Percentiles rank a stretch among this genome's conserved stretches.
These are phyloP conservation scores for Tipula helvola DNA, from an alignment of 2,888 invertebrate species.

Conservation along the genomic window DNA sequence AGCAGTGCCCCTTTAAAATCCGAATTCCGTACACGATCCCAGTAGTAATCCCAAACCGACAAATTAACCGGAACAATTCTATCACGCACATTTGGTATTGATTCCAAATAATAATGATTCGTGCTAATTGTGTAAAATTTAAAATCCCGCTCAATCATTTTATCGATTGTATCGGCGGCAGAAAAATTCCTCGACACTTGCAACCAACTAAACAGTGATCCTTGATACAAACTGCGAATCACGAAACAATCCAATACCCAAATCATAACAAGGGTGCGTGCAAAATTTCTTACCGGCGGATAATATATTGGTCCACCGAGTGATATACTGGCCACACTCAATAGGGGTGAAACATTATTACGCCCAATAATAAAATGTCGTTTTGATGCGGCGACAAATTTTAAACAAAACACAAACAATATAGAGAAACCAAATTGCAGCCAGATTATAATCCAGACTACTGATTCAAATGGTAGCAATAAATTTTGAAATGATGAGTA, in stretches of 20 bases:
- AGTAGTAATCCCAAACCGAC: not conserved
- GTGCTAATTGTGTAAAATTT: not conserved
- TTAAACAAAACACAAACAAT: slow-evolving; percentile 8
- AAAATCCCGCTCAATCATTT: not conserved
- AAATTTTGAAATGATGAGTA: no score
- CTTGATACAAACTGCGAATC: slow-evolving; percentile 17
- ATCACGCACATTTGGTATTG: not conserved
- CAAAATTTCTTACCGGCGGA: slow-evolving; percentile 15
- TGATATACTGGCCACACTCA: slow-evolving; percentile 14
- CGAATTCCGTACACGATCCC: not conserved
- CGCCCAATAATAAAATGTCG: slow-evolving; percentile 14
- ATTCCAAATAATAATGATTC: not conserved
- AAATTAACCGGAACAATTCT: not conserved
- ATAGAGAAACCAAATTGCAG: not conserved
- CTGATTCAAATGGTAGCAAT: no score
- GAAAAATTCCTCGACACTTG: slow-evolving; percentile 5
- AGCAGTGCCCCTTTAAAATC: not conserved
- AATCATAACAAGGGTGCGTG: slow-evolving; percentile 14
- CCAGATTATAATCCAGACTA: slow-evolving; percentile 12
- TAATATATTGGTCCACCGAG: slow-evolving; percentile 13
- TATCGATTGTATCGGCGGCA: not conserved
- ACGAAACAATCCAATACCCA: slow-evolving; percentile 14
- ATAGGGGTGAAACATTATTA: slow-evolving; percentile 8
- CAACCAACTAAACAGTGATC: slow-evolving; percentile 15
- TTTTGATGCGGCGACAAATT: not conserved